phyloP scores from a whole-genome alignment of 2,113 vertebrate species.

The Hemicordylus capensis region DNA sequence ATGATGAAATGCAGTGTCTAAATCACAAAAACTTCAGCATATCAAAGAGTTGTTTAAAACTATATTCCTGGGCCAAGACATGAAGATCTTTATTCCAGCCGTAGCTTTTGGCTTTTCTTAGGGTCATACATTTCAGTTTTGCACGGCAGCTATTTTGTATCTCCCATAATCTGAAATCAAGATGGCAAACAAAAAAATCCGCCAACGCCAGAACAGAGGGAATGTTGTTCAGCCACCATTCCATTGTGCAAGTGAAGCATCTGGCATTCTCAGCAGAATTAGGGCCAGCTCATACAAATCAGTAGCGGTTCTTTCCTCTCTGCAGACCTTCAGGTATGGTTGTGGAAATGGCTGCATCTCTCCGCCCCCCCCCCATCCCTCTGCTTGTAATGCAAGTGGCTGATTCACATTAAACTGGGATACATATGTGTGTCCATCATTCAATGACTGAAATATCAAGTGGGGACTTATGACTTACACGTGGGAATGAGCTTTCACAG shows the following conservation, averaged over 20 bases:
- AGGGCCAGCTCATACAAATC: background rate
- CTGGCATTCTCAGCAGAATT: background rate
- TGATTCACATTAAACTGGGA: background rate
- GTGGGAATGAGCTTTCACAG: background rate
- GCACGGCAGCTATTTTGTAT: background rate
- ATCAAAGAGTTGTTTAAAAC: background rate
- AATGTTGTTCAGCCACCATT: background rate
- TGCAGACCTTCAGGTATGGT: background rate
- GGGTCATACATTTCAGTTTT: background rate
- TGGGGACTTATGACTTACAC: background rate
- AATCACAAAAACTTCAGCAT: constrained; percentile 11
- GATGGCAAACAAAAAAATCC: background rate
- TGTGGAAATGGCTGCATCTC: background rate
- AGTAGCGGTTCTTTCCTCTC: background rate
- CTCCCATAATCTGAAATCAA: constrained; percentile 10
- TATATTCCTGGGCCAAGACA: background rate
- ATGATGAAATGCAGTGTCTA: background rate
- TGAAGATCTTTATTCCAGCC: constrained; percentile 3
- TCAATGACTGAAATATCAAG: background rate
- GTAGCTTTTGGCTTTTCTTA: background rate
- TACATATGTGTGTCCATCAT: background rate
- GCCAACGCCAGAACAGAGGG: background rate
- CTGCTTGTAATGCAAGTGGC: background rate
- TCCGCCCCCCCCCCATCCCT: background rate
- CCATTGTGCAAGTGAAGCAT: background rate